phyloP scores from a whole-genome alignment of 2,888 invertebrate species.

The Graphium colonna region DNA sequence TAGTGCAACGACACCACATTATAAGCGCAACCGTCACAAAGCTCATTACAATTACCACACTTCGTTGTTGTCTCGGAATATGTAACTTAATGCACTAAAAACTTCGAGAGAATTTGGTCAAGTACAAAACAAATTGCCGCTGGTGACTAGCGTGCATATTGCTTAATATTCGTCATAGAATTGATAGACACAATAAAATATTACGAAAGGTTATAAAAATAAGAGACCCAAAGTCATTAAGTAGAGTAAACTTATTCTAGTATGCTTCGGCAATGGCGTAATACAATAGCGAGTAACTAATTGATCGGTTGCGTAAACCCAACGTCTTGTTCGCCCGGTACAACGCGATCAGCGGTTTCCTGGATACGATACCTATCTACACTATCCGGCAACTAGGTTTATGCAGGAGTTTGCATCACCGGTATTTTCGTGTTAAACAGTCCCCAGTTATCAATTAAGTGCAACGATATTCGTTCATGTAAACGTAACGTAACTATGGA shows the following conservation, averaged over 20 bases:
- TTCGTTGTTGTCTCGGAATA: slow-evolving; percentile 33
- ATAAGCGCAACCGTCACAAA: slow-evolving; percentile 38
- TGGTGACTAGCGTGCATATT: neutral
- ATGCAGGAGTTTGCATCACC: slow-evolving; percentile 32
- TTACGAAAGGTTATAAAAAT: slow-evolving; percentile 39
- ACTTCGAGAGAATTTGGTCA: slow-evolving; percentile 48
- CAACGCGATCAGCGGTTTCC: slow-evolving; percentile 54
- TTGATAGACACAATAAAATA: slow-evolving; percentile 33
- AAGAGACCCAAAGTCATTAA: slow-evolving; percentile 33
- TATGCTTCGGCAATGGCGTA: slow-evolving; percentile 52
- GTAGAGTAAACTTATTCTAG: slow-evolving; percentile 56
- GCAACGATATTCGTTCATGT: slow-evolving; percentile 27
- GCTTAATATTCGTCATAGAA: slow-evolving; percentile 27
- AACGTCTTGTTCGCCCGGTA: slow-evolving; percentile 47
- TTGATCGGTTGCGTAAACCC: slow-evolving; percentile 72
- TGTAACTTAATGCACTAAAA: slow-evolving; percentile 35
- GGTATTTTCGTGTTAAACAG: slow-evolving; percentile 30
- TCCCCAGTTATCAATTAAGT: slow-evolving; percentile 27
- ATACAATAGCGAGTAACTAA: slow-evolving; percentile 67
- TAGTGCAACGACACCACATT: slow-evolving; percentile 36
- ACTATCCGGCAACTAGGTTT: slow-evolving; percentile 30
- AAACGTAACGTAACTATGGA: slow-evolving; percentile 33
- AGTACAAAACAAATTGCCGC: slow-evolving; percentile 37
- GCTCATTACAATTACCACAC: slow-evolving; percentile 38
- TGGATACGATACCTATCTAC: slow-evolving; percentile 47